Evolutionary conservation across 2,113 vertebrate species (phyloP), one percentile per base, ranked within the genome.

Genomic region (Sturnus vulgaris): DNA sequence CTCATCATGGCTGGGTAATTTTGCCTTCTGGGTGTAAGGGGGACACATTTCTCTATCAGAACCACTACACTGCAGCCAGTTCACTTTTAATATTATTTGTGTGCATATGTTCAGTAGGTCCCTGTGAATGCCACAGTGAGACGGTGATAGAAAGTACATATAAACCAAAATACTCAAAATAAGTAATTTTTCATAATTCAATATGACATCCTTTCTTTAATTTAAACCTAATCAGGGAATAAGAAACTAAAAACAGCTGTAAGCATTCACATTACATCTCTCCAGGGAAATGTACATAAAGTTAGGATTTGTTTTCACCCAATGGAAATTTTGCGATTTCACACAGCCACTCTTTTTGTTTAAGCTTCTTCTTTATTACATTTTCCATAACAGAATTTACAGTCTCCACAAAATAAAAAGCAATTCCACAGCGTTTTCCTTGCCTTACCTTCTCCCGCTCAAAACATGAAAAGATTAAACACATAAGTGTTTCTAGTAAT

Each of bases 171-270:
- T 47, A 95, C 1, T 0, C 50, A 90, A 93, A 95, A 92, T 80
- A 88, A 90, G 90, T 93, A 95, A 95, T 95, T 92, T 72, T 90
- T 92, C 91, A 94, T 93, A 95, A 96, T 96, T 96, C 90, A 90
- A 15, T 91, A 91, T 95, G 96, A 97, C 95, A 95, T 90, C 87
- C 64, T 91, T 88, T 82, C 93, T 96, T 94, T 97, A 96, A 96
- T 96, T 96, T 96, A 95, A 95, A 95, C 88, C 90, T 95, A 97
- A 97, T 96, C 93, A 97, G 90, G 93, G 93, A 96, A 95, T 97
- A 96, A 97, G 94, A 97, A 97, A 96, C 90, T 93, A 90, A 97
- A 95, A 96, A 1, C 96, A 97, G 85, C 96, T 97, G 95, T 88
- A 93, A 94, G 95, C 92, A 90, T 95, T 96, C 95, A 94, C 92